A percentile compares a stretch with the other conserved stretches of the same genome.
phyloP scores from a whole-genome alignment of 1,140 invertebrate species.

The Metaphire vulgaris region DNA sequence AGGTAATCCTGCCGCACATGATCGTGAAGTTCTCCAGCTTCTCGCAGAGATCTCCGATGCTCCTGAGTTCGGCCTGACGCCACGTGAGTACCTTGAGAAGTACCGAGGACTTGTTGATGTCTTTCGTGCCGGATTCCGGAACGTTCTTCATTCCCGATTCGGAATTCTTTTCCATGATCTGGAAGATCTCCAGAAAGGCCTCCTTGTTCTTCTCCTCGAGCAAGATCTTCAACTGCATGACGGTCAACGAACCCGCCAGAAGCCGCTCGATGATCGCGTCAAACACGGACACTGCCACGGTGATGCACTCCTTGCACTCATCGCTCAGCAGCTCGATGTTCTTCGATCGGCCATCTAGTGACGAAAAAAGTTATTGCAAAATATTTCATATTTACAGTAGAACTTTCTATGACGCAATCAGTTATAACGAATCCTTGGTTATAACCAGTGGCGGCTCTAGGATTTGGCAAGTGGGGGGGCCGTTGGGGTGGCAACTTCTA shows the following conservation, averaged over 20 bases:
- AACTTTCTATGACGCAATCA: no score
- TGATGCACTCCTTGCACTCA: conserved; percentile 24
- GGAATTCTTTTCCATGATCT: background rate
- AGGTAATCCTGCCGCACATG: no score
- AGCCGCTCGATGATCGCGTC: background rate
- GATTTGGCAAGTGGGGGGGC: no score
- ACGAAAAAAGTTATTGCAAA: background rate
- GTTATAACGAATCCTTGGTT: no score
- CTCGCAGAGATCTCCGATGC: background rate
- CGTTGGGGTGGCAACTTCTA: no score
- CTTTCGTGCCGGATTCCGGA: background rate
- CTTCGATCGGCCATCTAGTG: background rate
- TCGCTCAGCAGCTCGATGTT: background rate
- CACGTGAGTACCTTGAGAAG: background rate
- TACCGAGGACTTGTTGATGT: background rate
- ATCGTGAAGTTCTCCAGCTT: no score
- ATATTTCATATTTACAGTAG: conserved; percentile 3
- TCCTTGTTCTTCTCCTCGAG: background rate
- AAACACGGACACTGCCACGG: background rate
- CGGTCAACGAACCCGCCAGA: background rate
- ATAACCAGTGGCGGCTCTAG: no score
- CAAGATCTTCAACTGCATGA: background rate
- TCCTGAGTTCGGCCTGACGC: background rate
- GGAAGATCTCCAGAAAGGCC: background rate
- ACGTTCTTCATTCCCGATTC: conserved; percentile 12